A percentile compares a stretch with the other conserved stretches of the same genome.
Conservation (phyloP, 2,113 vertebrate genomes). For the Nerophis lumbriciformis region DNA sequence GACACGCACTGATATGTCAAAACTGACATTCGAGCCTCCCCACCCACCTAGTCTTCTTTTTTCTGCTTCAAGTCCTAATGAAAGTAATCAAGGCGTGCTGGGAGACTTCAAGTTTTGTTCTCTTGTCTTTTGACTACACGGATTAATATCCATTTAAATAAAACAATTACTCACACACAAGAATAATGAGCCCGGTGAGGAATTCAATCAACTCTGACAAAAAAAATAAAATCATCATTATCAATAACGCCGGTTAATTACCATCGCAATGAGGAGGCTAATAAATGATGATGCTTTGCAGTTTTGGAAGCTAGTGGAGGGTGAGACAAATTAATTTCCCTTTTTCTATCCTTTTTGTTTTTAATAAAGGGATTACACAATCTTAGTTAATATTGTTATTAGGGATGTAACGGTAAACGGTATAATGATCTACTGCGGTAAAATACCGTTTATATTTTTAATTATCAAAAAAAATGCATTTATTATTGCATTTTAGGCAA, state of each 20-base stretch:
- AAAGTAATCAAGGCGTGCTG: constrained; percentile 50
- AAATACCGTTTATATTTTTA: no score
- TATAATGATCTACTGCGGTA: no score
- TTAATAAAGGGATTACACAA: neutral
- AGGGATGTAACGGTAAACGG: no score
- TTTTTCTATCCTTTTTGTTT: neutral
- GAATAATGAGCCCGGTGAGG: constrained; percentile 64
- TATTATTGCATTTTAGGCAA: no score
- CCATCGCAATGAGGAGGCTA: constrained; percentile 68
- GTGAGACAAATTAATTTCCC: constrained; percentile 21
- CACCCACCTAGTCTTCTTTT: neutral
- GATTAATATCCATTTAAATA: constrained; percentile 67
- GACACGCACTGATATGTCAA: constrained; percentile 24
- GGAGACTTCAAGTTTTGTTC: constrained; percentile 57
- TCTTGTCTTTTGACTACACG: constrained; percentile 51
- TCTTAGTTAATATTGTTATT: no score
- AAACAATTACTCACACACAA: constrained; percentile 57
- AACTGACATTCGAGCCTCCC: constrained; percentile 30
- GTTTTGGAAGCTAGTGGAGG: constrained; percentile 33
- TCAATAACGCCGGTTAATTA: constrained; percentile 75
- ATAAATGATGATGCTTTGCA: constrained; percentile 62
- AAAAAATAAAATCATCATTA: constrained; percentile 65
- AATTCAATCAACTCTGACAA: constrained; percentile 66
- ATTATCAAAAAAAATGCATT: no score
- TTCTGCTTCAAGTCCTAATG: constrained; percentile 33